Evolutionary conservation across 2,888 invertebrate genomes (phyloP).

Genomic region (Macaria notata): DNA sequence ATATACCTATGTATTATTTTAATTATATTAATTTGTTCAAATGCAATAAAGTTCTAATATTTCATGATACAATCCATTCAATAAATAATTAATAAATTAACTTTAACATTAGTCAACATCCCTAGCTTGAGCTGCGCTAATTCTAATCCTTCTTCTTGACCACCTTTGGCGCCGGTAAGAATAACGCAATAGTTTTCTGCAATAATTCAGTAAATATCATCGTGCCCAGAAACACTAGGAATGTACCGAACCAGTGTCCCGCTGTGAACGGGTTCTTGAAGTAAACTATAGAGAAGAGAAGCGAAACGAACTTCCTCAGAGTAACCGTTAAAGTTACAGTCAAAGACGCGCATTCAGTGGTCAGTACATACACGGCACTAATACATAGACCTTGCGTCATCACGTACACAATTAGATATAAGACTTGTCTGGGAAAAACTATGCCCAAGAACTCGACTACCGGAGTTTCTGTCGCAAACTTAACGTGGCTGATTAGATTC

Average conservation of each 20-base stretch:
- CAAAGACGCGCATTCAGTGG: slow-evolving; percentile 95
- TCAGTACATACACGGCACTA: slow-evolving; percentile 95
- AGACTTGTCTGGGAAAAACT: slow-evolving; percentile 87
- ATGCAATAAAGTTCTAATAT: too few species aligned
- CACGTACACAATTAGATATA: slow-evolving; percentile 91
- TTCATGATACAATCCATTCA: too few species aligned
- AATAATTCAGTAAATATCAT: slow-evolving; percentile 93
- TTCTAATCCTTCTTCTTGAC: slow-evolving; percentile 59
- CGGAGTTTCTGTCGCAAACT: slow-evolving; percentile 86
- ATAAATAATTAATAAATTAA: too few species aligned
- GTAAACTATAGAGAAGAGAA: slow-evolving; percentile 97
- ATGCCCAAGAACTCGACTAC: slow-evolving; percentile 84
- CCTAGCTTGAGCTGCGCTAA: too few species aligned
- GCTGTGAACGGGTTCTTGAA: slow-evolving; percentile 97
- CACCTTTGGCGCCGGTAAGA: slow-evolving; percentile 53
- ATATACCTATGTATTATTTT: too few species aligned
- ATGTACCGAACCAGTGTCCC: slow-evolving; percentile 95
- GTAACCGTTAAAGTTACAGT: slow-evolving; percentile 98
- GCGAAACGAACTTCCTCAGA: slow-evolving; percentile 95
- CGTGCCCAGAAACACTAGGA: slow-evolving; percentile 95
- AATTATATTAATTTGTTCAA: too few species aligned
- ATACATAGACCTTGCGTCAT: slow-evolving; percentile 96
- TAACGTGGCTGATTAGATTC: slow-evolving; percentile 90
- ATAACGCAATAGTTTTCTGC: slow-evolving; percentile 70
- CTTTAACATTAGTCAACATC: too few species aligned